Percentiles rank a stretch among this genome's conserved stretches.
phyloP scores from a whole-genome alignment of 2,888 invertebrate genomes.

The Lycocerus yunnanus region DNA sequence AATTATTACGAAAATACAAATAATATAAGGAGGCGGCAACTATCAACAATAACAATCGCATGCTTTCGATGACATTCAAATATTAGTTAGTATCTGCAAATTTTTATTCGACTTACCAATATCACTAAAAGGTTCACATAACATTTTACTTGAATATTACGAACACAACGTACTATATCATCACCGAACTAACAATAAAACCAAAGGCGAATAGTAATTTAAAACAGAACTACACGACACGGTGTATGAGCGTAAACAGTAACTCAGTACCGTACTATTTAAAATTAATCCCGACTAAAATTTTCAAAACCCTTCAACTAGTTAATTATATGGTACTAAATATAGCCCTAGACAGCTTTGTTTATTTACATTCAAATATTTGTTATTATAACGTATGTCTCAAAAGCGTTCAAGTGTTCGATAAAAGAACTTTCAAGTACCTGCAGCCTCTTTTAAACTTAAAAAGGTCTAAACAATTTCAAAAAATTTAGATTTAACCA shows the following conservation, averaged over 20 bases:
- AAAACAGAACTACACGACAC: conserved; percentile 52
- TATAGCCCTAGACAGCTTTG: background rate
- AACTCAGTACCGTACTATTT: conserved; percentile 61
- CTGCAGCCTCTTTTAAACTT: background rate
- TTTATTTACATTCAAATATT: background rate
- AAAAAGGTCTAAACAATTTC: background rate
- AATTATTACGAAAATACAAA: background rate
- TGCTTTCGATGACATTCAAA: background rate
- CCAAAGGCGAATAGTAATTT: conserved; percentile 15
- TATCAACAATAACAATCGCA: background rate
- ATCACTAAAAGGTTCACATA: conserved; percentile 39
- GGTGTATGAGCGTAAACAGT: conserved; percentile 64
- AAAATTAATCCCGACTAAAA: conserved; percentile 1
- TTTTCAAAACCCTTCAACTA: background rate
- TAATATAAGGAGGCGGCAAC: background rate
- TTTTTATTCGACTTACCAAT: conserved; percentile 32
- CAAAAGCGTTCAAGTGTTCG: background rate
- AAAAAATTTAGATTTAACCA: background rate
- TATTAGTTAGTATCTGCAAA: background rate
- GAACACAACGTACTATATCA: conserved; percentile 12
- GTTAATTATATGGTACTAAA: background rate
- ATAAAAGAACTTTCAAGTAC: background rate
- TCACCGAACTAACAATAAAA: conserved; percentile 24
- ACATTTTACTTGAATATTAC: conserved; percentile 20
- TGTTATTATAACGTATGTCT: background rate